A percentile compares a stretch with the other conserved stretches of the same genome.
Conservation (phyloP, 1,140 invertebrate genomes). For the Physella acuta region DNA sequence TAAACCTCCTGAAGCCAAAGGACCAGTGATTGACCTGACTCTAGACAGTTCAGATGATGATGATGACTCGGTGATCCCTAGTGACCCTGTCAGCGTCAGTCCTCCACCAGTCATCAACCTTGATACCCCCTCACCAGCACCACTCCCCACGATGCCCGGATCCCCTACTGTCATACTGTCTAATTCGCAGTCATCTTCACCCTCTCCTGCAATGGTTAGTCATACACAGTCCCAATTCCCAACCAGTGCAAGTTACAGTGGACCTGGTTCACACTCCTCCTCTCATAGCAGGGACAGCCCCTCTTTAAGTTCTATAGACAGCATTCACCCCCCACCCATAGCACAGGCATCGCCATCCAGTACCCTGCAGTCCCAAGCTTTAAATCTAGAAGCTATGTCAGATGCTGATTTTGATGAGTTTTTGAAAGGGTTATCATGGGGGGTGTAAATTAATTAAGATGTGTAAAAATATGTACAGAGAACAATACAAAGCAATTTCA, state of each 20-base stretch:
- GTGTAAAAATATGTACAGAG: too few relatives aligned
- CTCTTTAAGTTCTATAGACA: constrained; percentile 28
- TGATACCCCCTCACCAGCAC: constrained; percentile 45
- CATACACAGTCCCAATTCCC: constrained; percentile 22
- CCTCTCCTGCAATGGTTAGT: constrained; percentile 33
- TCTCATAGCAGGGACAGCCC: constrained; percentile 13
- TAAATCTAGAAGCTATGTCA: constrained; percentile 35
- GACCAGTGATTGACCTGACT: constrained; percentile 50
- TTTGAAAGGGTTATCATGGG: constrained; percentile 45
- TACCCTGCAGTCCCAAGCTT: constrained; percentile 15
- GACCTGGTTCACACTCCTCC: constrained; percentile 20
- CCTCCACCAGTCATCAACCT: constrained; percentile 48
- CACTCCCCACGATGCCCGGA: constrained; percentile 30
- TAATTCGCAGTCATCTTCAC: constrained; percentile 37
- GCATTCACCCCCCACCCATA: constrained; percentile 29
- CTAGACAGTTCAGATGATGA: constrained; percentile 53
- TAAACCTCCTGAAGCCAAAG: constrained; percentile 16
- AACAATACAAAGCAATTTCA: too few relatives aligned
- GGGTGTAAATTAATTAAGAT: constrained; percentile 18
- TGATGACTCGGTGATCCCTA: constrained; percentile 30
- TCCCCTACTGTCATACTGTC: constrained; percentile 24
- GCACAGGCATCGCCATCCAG: constrained; percentile 26
- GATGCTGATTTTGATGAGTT: constrained; percentile 53
- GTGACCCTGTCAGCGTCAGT: constrained; percentile 32
- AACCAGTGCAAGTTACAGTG: constrained; percentile 14